Conservation (phyloP, 1,140 invertebrate species). For the Mya arenaria region DNA sequence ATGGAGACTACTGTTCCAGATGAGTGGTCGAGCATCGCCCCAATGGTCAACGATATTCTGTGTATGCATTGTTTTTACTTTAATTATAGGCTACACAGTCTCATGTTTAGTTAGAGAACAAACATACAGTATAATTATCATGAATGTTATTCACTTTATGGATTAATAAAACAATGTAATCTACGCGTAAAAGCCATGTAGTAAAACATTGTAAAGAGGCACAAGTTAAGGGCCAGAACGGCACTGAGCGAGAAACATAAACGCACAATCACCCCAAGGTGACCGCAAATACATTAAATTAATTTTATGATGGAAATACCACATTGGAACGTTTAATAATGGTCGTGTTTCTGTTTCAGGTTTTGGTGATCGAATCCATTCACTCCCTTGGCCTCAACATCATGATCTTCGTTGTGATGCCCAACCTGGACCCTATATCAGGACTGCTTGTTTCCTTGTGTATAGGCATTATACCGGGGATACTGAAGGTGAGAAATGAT, state of each 20-base stretch:
- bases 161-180: too few relatives aligned
- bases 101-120: background rate
- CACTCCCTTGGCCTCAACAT: slow-evolving; percentile 92
- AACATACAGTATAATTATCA: background rate
- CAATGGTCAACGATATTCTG: background rate
- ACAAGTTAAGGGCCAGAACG: too few relatives aligned
- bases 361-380: slow-evolving; percentile 89
- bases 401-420: slow-evolving; percentile 92
- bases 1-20: slow-evolving; percentile 46
- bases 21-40: background rate
- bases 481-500: slow-evolving; percentile 53
- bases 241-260: too few relatives aligned
- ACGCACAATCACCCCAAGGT: too few relatives aligned
- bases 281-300: too few relatives aligned
- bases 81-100: background rate
- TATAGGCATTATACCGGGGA: slow-evolving; percentile 61
- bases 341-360: slow-evolving; percentile 61
- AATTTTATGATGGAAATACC: too few relatives aligned
- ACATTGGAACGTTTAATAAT: too few relatives aligned
- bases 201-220: too few relatives aligned
- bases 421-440: slow-evolving; percentile 94
- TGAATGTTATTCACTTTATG: background rate
- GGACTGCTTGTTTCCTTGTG: slow-evolving; percentile 95
- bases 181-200: background rate
- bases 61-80: background rate